Evolutionary conservation across 2,797 vertebrate species (phyloP).

Genomic region (Anniella stebbinsi): DNA sequence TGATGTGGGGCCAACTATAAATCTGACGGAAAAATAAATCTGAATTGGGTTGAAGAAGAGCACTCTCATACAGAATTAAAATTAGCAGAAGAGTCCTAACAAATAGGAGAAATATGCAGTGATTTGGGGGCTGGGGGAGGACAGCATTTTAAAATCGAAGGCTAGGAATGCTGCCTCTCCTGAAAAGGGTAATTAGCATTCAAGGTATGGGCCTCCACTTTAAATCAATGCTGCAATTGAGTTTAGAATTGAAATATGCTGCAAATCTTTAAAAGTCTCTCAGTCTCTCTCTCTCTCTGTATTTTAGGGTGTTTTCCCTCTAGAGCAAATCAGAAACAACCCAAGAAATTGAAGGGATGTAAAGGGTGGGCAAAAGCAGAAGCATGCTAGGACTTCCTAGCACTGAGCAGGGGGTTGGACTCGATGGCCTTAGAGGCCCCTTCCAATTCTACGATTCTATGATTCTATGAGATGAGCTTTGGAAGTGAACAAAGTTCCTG

Average conservation of each 20-base stretch:
- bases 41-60: slow-evolving; percentile 44
- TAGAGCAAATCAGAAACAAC: neutral
- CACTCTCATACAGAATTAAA: slow-evolving; percentile 34
- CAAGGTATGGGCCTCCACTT: slow-evolving; percentile 8
- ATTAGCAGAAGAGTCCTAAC: slow-evolving; percentile 33
- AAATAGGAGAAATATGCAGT: slow-evolving; percentile 33
- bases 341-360: neutral
- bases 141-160: slow-evolving; percentile 2
- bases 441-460: no score
- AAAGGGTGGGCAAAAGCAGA: neutral
- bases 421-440: no score
- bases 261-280: slow-evolving; percentile 30
- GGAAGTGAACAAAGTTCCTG: neutral
- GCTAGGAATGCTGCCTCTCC: slow-evolving; percentile 21
- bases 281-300: neutral
- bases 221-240: slow-evolving; percentile 1
- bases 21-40: slow-evolving; percentile 62
- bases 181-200: slow-evolving; percentile 38
- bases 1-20: slow-evolving; percentile 52
- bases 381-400: neutral
- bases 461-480: no score
- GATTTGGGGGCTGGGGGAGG: neutral
- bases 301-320: neutral
- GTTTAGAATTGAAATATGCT: slow-evolving; percentile 37
- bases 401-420: no score